Percentiles rank a stretch among this genome's conserved stretches.
Conservation (phyloP, 2,888 invertebrate genomes). For the Acholoe squamosa region DNA sequence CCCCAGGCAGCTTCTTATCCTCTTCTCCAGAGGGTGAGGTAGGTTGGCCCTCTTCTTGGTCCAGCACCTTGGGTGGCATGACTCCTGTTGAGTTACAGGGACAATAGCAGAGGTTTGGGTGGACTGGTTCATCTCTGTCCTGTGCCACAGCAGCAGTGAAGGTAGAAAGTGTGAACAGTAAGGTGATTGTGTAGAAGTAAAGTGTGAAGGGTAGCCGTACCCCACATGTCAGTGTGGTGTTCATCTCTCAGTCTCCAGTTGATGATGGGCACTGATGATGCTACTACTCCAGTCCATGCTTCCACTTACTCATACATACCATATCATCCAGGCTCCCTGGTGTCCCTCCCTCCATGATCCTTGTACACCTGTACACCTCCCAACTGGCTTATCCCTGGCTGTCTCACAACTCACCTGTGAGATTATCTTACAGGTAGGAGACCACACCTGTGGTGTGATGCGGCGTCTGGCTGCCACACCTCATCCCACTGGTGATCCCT, state of each 20-base stretch:
- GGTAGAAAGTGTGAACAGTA: not conserved
- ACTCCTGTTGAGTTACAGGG: not conserved
- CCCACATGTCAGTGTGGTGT: not conserved
- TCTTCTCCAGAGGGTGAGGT: not conserved
- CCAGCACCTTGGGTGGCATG: not conserved
- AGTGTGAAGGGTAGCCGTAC: not conserved
- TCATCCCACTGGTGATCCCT: not conserved
- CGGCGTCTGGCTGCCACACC: not conserved
- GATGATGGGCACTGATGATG: not conserved
- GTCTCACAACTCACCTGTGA: not conserved
- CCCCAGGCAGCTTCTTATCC: not conserved
- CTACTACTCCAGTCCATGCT: conserved; percentile 1
- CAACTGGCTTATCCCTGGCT: not conserved
- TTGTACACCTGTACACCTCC: not conserved
- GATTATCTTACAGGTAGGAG: not conserved
- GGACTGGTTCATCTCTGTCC: not conserved
- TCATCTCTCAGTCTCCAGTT: not conserved
- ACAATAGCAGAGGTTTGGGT: not conserved
- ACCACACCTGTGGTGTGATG: not conserved
- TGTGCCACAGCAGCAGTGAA: not conserved
- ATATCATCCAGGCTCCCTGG: not conserved
- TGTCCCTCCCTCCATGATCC: not conserved
- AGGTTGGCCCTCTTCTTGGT: not conserved
- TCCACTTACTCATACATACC: not conserved
- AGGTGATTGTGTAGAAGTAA: not conserved